Evolutionary conservation across 2,888 invertebrate genomes (phyloP), one percentile per base, ranked within the genome.

Genomic region (Callyntrura guangdongensis): DNA sequence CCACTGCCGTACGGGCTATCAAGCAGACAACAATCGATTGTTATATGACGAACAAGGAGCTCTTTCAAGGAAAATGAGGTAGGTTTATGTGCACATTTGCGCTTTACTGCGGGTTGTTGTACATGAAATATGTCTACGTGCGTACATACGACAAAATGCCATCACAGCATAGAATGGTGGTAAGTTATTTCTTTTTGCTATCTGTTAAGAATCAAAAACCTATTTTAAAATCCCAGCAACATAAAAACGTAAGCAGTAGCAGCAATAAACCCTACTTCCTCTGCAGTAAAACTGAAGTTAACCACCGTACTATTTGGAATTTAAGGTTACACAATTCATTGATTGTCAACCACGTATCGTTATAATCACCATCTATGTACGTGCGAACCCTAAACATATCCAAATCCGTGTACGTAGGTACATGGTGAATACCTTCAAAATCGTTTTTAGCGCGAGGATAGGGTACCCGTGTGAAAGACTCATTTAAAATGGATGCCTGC

Each of bases 261-360:
- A 53, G 77, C 27, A 77, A 56, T 77, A 77, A 77, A 77, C 77
- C 17, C 56, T 5, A 25, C 53, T 77, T 77, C 77, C 77, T 77
- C 77, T 14, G 53, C 56, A 77, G 27, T 77, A 49, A 77, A 77
- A 77, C 77, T 53, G 77, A 74, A 77, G 53, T 77, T 77, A 77
- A 77, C 77, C 77, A 77, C 77, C 77, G 49, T 77, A 5, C 53
- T 53, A 77, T 77, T 77, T 77, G 77, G 77, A 82, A 56, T 84
- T 86, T 86, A 86, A 47, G 86, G 86, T 77, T 86, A 86, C 77
- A 86, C 77, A 86, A 85, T 67, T 27, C 59, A 77, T 74, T 61
- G 74, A 59, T 86, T 86, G 77, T 72, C 72, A 83, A 83, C 83
- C 83, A 67, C 82, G 61, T 61, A 61, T 45, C 82, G 45, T 61